phyloP scores from a whole-genome alignment of 1,140 invertebrate genomes.

The Nephotettix cincticeps region DNA sequence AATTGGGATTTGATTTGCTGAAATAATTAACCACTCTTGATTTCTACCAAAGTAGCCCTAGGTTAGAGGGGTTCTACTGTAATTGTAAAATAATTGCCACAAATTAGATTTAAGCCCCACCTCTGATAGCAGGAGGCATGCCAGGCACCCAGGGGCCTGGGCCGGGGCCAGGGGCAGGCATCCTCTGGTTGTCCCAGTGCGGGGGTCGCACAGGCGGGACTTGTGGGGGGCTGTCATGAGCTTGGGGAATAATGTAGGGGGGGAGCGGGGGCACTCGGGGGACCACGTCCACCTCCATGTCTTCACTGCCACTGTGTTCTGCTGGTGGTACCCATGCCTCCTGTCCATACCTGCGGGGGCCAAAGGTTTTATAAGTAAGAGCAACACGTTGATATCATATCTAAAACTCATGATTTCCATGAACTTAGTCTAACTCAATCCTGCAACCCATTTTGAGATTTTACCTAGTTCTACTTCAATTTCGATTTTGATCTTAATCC shows the following conservation, averaged over 20 bases:
- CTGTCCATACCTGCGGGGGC: background rate
- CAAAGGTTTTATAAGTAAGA: too few species aligned
- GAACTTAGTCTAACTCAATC: too few species aligned
- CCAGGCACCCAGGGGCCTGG: background rate
- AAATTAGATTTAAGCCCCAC: background rate
- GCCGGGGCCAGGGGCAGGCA: background rate
- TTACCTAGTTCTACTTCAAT: too few species aligned
- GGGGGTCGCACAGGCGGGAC: background rate
- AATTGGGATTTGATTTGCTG: too few species aligned
- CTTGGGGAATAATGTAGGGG: background rate
- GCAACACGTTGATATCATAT: too few species aligned
- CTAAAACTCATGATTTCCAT: too few species aligned
- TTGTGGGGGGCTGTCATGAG: background rate
- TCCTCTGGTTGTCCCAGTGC: background rate
- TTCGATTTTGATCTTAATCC: too few species aligned
- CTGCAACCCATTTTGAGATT: too few species aligned
- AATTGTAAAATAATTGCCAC: background rate
- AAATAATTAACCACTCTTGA: too few species aligned
- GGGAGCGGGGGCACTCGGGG: conserved; percentile 18
- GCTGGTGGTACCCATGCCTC: background rate
- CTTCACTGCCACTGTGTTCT: background rate
- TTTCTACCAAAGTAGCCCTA: too few species aligned
- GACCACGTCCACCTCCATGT: background rate
- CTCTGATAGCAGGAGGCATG: background rate
- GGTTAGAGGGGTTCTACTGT: too few species aligned